Base-by-base conservation (phyloP, 2,113 vertebrate species). In the Nerophis lumbriciformis region DNA sequence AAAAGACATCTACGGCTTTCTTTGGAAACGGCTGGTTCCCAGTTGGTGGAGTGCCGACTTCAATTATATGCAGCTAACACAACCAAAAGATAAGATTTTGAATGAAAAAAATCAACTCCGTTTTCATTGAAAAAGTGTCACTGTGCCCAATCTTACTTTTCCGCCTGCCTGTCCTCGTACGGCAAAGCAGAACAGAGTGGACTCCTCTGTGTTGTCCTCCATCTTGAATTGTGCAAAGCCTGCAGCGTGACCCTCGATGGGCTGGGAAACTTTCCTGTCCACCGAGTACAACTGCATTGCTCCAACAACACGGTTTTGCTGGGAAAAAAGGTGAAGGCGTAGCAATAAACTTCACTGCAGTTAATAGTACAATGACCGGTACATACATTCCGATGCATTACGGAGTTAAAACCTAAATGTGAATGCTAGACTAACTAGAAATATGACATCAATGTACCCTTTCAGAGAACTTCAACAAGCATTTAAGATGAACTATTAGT, bases 241-340 rank as follows among this genome's bases (percentile, higher is more conserved):
- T 19, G 97, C 97, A 0, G 96, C 97, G 0, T 99, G 97, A 28
- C 97, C 97, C 77, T 99, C 97, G 6, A 99, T 99, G 36, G 97
- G 97, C 47, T 99, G 97, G 5, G 97, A 99, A 48, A 99, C 97
- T 85, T 99, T 99, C 57, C 97, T 92, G 65, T 99, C 97, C 82
- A 99, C 95, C 0, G 97, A 99, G 88, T 99, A 99, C 0, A 99
- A 90, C 81, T 99, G 97, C 97, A 99, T 99, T 35, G 97, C 97
- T 77, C 97, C 97, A 15, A 99, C 96, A 0, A 99, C 97, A 75
- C 97, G 95, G 75, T 99, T 99, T 99, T 98, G 96, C 97, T 99
- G 44, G 63, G 62, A 12, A 63, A 6, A 58, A 51, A 68, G 6
- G 74, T 55, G 50, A 7, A 4, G 7, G 49, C 12, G 8, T 10